phyloP scores from a whole-genome alignment of 2,888 invertebrate genomes.

The Pristionchus entomophagus region DNA sequence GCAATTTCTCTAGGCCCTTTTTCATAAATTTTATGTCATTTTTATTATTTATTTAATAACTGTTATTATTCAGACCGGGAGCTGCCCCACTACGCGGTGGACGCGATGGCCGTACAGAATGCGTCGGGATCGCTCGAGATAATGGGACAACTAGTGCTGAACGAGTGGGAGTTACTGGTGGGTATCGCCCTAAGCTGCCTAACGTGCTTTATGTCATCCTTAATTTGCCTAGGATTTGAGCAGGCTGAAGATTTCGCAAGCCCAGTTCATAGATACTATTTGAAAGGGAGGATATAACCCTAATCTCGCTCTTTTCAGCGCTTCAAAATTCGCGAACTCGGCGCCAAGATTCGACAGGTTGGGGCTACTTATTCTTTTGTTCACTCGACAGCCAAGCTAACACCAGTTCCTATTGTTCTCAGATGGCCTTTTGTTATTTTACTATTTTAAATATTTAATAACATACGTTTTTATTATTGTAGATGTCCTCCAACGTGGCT shows the following conservation, averaged over 20 bases:
- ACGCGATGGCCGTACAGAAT: constrained; percentile 22
- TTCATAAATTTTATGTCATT: neutral
- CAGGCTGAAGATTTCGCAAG: too few relatives aligned
- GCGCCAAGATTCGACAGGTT: constrained; percentile 42
- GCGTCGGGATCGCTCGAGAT: constrained; percentile 42
- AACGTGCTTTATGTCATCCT: neutral
- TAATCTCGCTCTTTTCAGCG: neutral
- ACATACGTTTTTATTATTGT: neutral
- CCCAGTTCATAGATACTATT: too few relatives aligned
- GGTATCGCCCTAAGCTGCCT: neutral
- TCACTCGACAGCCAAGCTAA: too few relatives aligned
- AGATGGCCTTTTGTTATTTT: too few relatives aligned
- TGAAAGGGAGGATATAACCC: neutral
- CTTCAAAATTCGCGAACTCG: constrained; percentile 22
- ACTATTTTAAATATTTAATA: too few relatives aligned
- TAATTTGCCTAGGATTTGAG: too few relatives aligned
- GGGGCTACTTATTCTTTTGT: neutral
- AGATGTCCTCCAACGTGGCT: constrained; percentile 40
- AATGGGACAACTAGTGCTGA: constrained; percentile 24
- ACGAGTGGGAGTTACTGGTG: constrained; percentile 44
- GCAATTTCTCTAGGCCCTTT: too few relatives aligned
- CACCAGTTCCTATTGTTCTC: too few relatives aligned
- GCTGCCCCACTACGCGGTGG: neutral
- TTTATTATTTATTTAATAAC: neutral
- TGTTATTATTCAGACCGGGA: neutral